phyloP scores from a whole-genome alignment of 2,888 invertebrate species.

The Conops quadrifasciatus region DNA sequence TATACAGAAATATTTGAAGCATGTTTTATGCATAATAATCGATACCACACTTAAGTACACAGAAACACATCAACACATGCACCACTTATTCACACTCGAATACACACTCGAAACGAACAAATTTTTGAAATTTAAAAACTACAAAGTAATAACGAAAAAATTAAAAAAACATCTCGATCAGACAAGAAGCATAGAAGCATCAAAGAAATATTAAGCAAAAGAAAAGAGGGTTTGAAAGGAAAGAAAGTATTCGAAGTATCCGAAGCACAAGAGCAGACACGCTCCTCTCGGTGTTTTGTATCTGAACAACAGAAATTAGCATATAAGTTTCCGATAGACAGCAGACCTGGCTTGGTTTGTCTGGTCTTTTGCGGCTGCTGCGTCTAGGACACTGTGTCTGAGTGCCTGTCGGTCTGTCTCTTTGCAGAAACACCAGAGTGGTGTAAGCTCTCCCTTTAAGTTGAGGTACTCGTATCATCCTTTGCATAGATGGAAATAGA shows the following conservation, averaged over 20 bases:
- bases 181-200: neutral
- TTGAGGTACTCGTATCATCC: neutral
- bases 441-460: too few relatives aligned
- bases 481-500: too few relatives aligned
- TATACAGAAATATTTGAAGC: constrained; percentile 5
- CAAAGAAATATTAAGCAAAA: neutral
- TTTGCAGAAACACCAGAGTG: too few relatives aligned
- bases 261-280: constrained; percentile 16
- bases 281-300: constrained; percentile 24
- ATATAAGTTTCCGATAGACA: too few relatives aligned
- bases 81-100: constrained; percentile 2
- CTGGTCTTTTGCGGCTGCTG: too few relatives aligned
- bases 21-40: constrained; percentile 31
- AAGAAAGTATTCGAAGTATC: constrained; percentile 34
- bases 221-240: constrained; percentile 2
- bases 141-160: neutral
- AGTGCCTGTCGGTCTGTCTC: too few relatives aligned
- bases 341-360: too few relatives aligned
- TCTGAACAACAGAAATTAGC: constrained; percentile 29
- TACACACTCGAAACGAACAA: neutral
- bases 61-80: neutral
- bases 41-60: neutral
- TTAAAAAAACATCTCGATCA: neutral
- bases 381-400: neutral
- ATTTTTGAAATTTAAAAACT: neutral